A percentile compares a stretch with the other conserved stretches of the same genome.
Evolutionary conservation across 2,113 vertebrate species (phyloP).

Genomic region (Cheilinus undulatus): DNA sequence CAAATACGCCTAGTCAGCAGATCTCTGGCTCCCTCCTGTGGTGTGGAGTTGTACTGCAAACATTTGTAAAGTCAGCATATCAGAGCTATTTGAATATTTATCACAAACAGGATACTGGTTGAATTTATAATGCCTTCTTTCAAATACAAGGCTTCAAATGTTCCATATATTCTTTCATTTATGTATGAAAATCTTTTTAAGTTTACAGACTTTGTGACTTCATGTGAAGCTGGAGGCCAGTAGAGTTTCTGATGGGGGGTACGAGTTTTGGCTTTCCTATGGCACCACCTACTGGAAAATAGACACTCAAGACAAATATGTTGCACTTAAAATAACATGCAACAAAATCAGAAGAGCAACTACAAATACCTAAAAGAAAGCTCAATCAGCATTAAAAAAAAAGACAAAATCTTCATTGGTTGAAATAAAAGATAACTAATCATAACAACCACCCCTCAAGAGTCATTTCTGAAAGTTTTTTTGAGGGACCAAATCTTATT

Average conservation of each 20-base stretch:
- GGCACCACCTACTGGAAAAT: constrained; percentile 73
- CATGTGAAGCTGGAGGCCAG: not conserved
- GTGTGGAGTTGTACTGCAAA: not conserved
- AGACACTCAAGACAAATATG: not conserved
- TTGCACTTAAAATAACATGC: not conserved
- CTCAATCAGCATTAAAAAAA: not conserved
- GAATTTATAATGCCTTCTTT: not conserved
- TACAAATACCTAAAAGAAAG: not conserved
- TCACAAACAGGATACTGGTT: not conserved
- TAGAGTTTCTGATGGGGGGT: not conserved
- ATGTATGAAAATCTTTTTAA: not conserved
- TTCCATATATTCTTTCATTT: not conserved
- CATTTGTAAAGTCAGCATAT: not conserved
- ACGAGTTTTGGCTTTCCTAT: constrained; percentile 28
- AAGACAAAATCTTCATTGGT: not conserved
- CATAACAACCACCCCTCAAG: too few relatives aligned
- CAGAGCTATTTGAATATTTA: not conserved
- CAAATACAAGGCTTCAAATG: constrained; percentile 1
- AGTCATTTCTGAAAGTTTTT: too few relatives aligned
- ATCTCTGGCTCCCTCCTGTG: constrained; percentile 60
- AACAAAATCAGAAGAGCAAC: not conserved
- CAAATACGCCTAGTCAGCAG: not conserved
- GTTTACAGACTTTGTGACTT: constrained; percentile 8
- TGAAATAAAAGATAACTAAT: too few relatives aligned
- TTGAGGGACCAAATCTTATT: too few relatives aligned